Evolutionary conservation across 2,113 vertebrate genomes (phyloP), one percentile per base, ranked within the genome.

Genomic region (Pogonocichla stellata): DNA sequence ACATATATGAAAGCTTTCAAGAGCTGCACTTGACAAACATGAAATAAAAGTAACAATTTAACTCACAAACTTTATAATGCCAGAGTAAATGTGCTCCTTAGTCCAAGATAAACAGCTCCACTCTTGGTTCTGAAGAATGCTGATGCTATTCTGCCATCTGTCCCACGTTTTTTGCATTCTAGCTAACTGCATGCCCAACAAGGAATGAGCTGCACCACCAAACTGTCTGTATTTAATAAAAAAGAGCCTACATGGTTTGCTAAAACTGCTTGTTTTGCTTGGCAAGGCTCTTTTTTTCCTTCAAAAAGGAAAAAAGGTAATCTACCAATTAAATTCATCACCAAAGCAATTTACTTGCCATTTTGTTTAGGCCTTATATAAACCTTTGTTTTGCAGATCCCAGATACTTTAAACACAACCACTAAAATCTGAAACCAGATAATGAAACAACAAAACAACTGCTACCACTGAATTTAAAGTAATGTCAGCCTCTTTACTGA

Each of bases 201-300:
- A 48, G 47, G 69, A 93, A 94, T 18, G 53, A 96, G 57, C 34
- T 77, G 54, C 64, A 88, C 42, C 81, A 91, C 64, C 86, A 81
- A 95, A 87, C n/a, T 94, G 69, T 70, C 84, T 97, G 94, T 19
- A 45, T 86, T 94, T 93, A 92, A 97, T 89, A 94, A 97, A 94
- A 86, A 58, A 34, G n/a, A 77, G 25, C 15, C 48, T 65, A 54
- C 77, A 25, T 36, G 40, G 8, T 70, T 73, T 72, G 24, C 91
- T 94, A 95, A 92, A 86, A 34, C 26, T 16, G 75, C 65, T 84
- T 96, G 86, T 86, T 97, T 96, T 95, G 56, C 80, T 96, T 89
- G 58, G 78, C 80, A 94, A 82, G 66, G 81, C 51, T 91, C 81
- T 69, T 58, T 28, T 42, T 42, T 20, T 20, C 18, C 19, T 17